Conservation (phyloP, 2,797 vertebrate species). For the Odontamblyopus rebecca region DNA sequence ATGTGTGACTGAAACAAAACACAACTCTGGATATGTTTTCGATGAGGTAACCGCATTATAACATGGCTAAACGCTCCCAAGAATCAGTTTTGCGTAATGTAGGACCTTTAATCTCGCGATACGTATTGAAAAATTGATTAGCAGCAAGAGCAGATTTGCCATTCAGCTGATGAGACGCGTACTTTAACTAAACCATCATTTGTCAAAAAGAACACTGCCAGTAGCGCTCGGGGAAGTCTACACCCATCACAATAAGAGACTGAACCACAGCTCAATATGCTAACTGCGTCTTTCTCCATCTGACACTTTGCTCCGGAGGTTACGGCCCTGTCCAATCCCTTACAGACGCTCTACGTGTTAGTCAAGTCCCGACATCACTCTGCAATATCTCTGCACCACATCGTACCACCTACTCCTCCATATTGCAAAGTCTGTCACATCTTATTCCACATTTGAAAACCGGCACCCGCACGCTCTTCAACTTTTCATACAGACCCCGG, state of each 20-base stretch:
- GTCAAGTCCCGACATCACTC: slow-evolving; percentile 23
- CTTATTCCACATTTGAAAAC: slow-evolving; percentile 23
- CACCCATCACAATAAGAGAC: background rate
- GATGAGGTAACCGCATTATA: too few species aligned
- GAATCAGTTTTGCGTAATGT: too few species aligned
- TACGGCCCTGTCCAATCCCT: slow-evolving; percentile 10
- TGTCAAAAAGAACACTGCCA: background rate
- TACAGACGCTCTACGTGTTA: slow-evolving; percentile 17
- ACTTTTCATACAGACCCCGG: slow-evolving; percentile 25
- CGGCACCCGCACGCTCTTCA: slow-evolving; percentile 36
- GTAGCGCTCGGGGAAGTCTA: background rate
- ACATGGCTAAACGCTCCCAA: too few species aligned
- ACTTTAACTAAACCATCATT: background rate
- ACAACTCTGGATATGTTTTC: too few species aligned
- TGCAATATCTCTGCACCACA: background rate
- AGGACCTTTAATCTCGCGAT: too few species aligned
- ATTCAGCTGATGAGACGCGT: too few species aligned
- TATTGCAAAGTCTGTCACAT: slow-evolving; percentile 33
- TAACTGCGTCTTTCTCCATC: slow-evolving; percentile 17
- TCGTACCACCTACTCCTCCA: background rate
- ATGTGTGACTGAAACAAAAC: too few species aligned
- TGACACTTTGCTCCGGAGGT: slow-evolving; percentile 23
- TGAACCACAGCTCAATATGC: slow-evolving; percentile 15
- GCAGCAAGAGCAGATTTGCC: too few species aligned
- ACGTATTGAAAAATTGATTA: too few species aligned